Evolutionary conservation across 2,888 invertebrate genomes (phyloP).

Genomic region (Autographa gamma): DNA sequence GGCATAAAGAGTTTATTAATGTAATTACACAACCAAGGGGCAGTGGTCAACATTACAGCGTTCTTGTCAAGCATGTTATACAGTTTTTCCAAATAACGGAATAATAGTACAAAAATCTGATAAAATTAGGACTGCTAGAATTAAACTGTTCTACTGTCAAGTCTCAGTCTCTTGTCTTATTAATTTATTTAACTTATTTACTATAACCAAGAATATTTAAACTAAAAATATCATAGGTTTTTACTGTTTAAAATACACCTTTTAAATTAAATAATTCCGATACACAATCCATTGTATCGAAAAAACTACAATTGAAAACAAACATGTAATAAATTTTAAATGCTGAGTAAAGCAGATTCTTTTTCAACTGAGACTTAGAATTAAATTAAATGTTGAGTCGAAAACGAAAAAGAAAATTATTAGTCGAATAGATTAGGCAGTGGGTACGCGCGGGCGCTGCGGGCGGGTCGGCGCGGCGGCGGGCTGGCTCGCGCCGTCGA

Average conservation of each 20-base stretch:
- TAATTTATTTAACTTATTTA: no score
- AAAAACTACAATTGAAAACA: background rate
- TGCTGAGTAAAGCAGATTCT: conserved; percentile 3
- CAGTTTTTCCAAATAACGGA: no score
- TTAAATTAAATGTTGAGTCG: conserved; percentile 54
- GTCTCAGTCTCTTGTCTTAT: no score
- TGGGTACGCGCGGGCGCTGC: conserved; percentile 56
- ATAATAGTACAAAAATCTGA: no score
- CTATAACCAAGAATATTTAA: no score
- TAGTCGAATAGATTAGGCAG: conserved; percentile 75
- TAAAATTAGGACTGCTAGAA: no score
- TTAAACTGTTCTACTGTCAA: no score
- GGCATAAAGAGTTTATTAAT: background rate
- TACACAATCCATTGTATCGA: background rate
- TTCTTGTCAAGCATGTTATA: background rate
- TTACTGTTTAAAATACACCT: no score
- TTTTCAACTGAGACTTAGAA: conserved; percentile 25
- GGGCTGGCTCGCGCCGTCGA: conserved; percentile 16
- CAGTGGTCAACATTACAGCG: background rate
- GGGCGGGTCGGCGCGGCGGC: conserved; percentile 18
- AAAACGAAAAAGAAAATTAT: conserved; percentile 59
- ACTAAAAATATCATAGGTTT: no score
- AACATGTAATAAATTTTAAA: background rate
- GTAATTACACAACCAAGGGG: background rate
- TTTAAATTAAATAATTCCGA: no score